Base-by-base conservation (phyloP, 2,113 vertebrate species). In the Daubentonia madagascariensis region DNA sequence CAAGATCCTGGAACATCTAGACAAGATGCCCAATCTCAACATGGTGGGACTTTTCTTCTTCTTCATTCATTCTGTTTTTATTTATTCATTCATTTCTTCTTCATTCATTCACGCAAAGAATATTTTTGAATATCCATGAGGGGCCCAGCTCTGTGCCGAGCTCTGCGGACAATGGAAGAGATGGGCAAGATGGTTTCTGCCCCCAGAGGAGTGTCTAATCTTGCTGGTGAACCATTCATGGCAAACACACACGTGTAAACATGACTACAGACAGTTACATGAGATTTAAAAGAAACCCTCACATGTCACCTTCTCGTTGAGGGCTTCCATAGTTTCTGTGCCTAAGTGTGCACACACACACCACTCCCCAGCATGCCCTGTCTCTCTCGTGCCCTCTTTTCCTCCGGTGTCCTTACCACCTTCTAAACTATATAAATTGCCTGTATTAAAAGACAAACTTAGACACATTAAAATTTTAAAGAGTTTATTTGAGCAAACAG, bases 231-330 rank as follows among this genome's bases (percentile, higher is more conserved):
- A 86, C 95, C 68, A n/a, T 13, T 65, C 13, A 0, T 2, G 32
- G 32, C 5, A 28, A n/a, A n/a, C 23, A 11, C 8, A 61, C 11
- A 8, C 0, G 0, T 50, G 59, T 35, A 52, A 65, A 37, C 4
- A 30, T 16, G 81, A 75, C 35, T 54, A 59, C 43, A 63, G 50
- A 94, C 37, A 2, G 16, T 52, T 63, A 12, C 3, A 1, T 76
- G 76, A 89, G 57, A 32, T 85, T 40, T 45, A 52, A 70, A 89
- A 81, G 59, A 94, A 95, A 50, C 30, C 32, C 20, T 91, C 61
- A 50, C 32, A 63, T 22, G 18, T n/a, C 73, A 18, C 4, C 37
- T 75, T 83, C 68, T 54, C 48, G 22, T 12, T 14, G 68, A 68
- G 54, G 87, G 16, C 48, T 67, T 7, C 37, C 72, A 52, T 43